A percentile compares a stretch with the other conserved stretches of the same genome.
phyloP scores from a whole-genome alignment of 1,140 invertebrate genomes.

The Proctacanthus coquilletti region DNA sequence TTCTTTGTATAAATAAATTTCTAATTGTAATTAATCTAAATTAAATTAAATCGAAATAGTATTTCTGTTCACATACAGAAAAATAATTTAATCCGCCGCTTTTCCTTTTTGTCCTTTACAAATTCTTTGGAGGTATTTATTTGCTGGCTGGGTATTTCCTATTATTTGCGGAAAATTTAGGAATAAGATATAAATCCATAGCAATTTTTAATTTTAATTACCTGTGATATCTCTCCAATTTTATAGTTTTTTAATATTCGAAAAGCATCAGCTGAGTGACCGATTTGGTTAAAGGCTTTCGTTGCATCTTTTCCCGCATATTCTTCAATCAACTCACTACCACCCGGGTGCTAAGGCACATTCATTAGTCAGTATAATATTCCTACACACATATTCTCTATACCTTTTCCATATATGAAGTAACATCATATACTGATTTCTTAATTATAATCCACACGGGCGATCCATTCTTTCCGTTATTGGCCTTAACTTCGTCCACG shows the following conservation, averaged over 20 bases:
- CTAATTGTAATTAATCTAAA: not conserved
- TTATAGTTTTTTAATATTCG: slow-evolving; percentile 39
- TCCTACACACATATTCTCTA: not conserved
- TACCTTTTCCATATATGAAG: slow-evolving; percentile 39
- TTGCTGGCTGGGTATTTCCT: not conserved
- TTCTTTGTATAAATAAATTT: not conserved
- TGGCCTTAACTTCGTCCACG: slow-evolving; percentile 36
- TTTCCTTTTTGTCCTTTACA: slow-evolving; percentile 3
- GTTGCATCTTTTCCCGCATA: slow-evolving; percentile 47
- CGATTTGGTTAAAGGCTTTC: slow-evolving; percentile 42
- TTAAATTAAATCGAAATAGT: not conserved
- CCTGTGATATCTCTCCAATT: slow-evolving; percentile 46
- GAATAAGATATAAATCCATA: too few species aligned
- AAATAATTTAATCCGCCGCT: not conserved
- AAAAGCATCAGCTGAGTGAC: slow-evolving; percentile 45
- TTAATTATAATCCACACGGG: slow-evolving; percentile 45
- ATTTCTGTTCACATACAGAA: not conserved
- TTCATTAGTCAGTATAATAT: not conserved
- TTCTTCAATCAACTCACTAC: slow-evolving; percentile 40
- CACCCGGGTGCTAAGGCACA: slow-evolving; percentile 44
- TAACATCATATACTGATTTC: slow-evolving; percentile 48
- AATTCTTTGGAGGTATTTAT: slow-evolving; percentile 1
- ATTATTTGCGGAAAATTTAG: too few species aligned
- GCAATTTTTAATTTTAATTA: too few species aligned
- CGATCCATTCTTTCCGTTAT: slow-evolving; percentile 35